A percentile compares a stretch with the other conserved stretches of the same genome.
Evolutionary conservation across 2,888 invertebrate genomes (phyloP).

Genomic region (Cordylochernes scorpioides): DNA sequence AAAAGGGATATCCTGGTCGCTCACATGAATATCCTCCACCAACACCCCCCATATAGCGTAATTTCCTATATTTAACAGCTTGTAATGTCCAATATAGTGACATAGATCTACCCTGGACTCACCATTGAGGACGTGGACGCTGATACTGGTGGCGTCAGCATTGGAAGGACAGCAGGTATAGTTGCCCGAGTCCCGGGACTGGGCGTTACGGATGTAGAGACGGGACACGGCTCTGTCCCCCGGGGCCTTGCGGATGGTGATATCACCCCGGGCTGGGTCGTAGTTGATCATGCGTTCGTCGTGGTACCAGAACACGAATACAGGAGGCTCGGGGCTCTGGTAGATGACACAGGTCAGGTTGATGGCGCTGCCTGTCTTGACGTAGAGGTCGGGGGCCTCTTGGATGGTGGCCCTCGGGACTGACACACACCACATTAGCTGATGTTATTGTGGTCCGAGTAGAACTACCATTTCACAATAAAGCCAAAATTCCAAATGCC

Average conservation of each 20-base stretch:
- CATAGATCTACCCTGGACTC: too few species aligned
- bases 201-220: slow-evolving; percentile 52
- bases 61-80: too few species aligned
- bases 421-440: too few species aligned
- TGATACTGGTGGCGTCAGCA: slow-evolving; percentile 50
- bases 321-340: slow-evolving; percentile 69
- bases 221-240: slow-evolving; percentile 57
- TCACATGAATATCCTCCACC: too few species aligned
- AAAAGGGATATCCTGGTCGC: too few species aligned
- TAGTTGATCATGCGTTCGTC: slow-evolving; percentile 81
- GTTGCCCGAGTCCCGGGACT: slow-evolving; percentile 55
- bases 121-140: slow-evolving; percentile 41
- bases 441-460: too few species aligned
- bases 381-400: slow-evolving; percentile 56
- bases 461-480: too few species aligned
- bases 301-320: slow-evolving; percentile 85
- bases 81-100: too few species aligned
- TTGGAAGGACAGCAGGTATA: slow-evolving; percentile 67
- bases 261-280: slow-evolving; percentile 39
- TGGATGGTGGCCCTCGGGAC: slow-evolving; percentile 68
- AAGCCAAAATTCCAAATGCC: too few species aligned
- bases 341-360: slow-evolving; percentile 66
- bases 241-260: slow-evolving; percentile 57
- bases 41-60: too few species aligned
- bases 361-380: slow-evolving; percentile 57